Conservation (phyloP, 30 jellyfish, hydroid and myxozoan species). For the Aurelia sp. region DNA sequence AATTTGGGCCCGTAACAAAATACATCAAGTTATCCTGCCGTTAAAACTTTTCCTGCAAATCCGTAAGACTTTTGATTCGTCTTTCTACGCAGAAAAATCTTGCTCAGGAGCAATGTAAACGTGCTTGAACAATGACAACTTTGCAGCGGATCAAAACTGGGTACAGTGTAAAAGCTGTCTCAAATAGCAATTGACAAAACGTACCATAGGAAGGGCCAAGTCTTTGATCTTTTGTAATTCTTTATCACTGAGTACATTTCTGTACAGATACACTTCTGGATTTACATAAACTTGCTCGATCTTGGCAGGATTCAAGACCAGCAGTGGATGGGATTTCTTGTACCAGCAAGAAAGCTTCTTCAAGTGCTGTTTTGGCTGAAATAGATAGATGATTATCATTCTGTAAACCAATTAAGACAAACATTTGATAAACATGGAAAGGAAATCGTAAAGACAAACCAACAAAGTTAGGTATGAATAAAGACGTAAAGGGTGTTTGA, state of each 20-base stretch:
- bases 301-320: slow-evolving; percentile 79
- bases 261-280: slow-evolving; percentile 77
- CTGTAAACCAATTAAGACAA: not conserved
- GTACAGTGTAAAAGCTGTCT: not conserved
- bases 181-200: not conserved
- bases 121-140: no score
- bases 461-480: no score
- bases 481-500: no score
- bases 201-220: slow-evolving; percentile 87
- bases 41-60: no score
- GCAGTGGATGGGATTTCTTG: slow-evolving; percentile 67
- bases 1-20: no score
- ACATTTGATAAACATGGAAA: no score
- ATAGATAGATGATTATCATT: not conserved
- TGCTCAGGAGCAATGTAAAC: no score
- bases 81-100: no score
- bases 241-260: slow-evolving; percentile 59
- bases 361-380: slow-evolving; percentile 69
- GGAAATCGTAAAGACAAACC: no score
- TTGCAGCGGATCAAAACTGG: no score
- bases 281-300: slow-evolving; percentile 70
- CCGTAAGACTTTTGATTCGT: no score
- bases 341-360: slow-evolving; percentile 75
- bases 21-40: no score
- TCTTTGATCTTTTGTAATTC: slow-evolving; percentile 77